Conservation (phyloP, 2,888 invertebrate species). For the Trissonchulus sp. region DNA sequence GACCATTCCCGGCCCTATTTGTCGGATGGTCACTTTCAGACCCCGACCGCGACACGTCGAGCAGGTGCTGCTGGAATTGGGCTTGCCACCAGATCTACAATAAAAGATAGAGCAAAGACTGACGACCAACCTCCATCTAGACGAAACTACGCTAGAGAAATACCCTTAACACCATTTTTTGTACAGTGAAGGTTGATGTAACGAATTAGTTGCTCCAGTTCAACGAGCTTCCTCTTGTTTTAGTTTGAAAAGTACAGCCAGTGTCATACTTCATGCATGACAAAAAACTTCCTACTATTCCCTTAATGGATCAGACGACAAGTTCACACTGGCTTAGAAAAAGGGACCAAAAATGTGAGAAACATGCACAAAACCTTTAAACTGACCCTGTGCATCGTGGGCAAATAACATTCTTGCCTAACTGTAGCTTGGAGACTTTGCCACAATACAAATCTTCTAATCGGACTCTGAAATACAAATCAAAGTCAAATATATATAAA, state of each 20-base stretch:
- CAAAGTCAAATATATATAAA: no score
- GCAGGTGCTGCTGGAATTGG: constrained; percentile 58
- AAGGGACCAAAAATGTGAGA: not conserved
- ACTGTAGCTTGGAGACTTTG: constrained; percentile 71
- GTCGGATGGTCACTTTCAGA: constrained; percentile 67
- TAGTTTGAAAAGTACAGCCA: no score
- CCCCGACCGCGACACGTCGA: constrained; percentile 71
- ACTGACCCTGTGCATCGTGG: constrained; percentile 66
- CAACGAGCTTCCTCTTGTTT: no score
- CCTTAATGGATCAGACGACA: no score
- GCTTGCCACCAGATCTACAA: constrained; percentile 47
- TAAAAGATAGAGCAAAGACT: constrained; percentile 5
- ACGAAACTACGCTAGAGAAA: not conserved
- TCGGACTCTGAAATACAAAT: constrained; percentile 63
- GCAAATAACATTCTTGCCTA: constrained; percentile 76
- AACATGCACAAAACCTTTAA: not conserved
- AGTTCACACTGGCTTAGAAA: no score
- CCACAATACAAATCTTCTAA: constrained; percentile 86
- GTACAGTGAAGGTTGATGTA: no score
- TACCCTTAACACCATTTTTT: no score
- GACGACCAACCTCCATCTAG: no score
- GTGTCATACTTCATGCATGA: no score
- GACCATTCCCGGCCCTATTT: constrained; percentile 64
- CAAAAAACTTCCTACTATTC: no score
- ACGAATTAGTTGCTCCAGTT: no score